Base-by-base conservation (phyloP, 2,113 vertebrate species). In the Syngnathus typhle region DNA sequence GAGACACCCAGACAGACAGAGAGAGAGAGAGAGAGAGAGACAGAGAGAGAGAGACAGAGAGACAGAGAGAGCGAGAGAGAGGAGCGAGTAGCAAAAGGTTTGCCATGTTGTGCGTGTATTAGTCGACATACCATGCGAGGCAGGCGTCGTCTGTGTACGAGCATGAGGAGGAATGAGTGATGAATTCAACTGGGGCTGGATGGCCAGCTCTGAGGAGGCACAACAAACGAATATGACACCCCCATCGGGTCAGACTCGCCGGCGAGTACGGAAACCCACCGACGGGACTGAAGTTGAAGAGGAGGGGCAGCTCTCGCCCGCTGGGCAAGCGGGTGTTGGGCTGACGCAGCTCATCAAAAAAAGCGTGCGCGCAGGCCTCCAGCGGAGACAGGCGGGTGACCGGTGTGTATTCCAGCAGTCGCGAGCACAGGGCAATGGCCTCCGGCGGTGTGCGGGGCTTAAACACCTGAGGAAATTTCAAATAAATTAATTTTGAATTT, bases 221-320 rank as follows among this genome's bases (percentile, higher is more conserved):
- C 64, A 12, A 32, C 27, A 32, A 32, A 32, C 27, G 41, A 70
- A 16, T 27, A 19, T 73, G 55, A 62, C 15, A 13, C 36, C 27
- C 13, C 13, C n/a, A 16, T 44, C 38, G 7, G 15, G 13, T 44
- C 27, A 15, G 6, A 62, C 41, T 43, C 11, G 10, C n/a, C 16
- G 49, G 41, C 5, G n/a, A 7, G 37, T 21, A 12, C 12, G 5
- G 3, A 21, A 72, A 85, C 93, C 90, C 68, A 95, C 95, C 95
- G 18, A 93, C 91, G 21, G 94, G 91, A 87, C 94, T 95, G 91
- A 96, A 96, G 84, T 94, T 96, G 92, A 95, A 96, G 80, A 96
- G 93, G 0, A 91, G 90, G 19, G 95, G 95, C 75, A 96, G 92
- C 49, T 94, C 93, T 76, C 94, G 89, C 21, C 94, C 93, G 27